Evolutionary conservation across 2,888 invertebrate genomes (phyloP), one percentile per base, ranked within the genome.

Genomic region (Melieria omissa): DNA sequence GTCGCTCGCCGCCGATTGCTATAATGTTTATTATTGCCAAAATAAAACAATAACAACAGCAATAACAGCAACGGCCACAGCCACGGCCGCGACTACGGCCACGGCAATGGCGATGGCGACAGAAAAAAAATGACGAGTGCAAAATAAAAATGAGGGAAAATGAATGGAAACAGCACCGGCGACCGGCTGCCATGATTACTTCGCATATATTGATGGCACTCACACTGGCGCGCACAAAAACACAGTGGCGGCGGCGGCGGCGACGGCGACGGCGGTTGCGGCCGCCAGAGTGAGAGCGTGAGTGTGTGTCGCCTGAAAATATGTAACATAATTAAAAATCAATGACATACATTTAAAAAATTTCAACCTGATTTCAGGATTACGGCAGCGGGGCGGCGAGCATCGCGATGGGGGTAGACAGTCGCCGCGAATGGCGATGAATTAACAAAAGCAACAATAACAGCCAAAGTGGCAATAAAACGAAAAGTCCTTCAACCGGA

Each of bases 271-370:
- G 29, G 29, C 29, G 29, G 29, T 29, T 29, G 29, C 29, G 29
- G 29, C 9, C 52, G 52, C 7, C 52, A 8, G 29, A 29, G 29
- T 29, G 29, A 1, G 29, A 52, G 64, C 14, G 45, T 4, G 60
- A 44, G 47, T 44, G n/a, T 12, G 29, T 55, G 46, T 47, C 14
- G 65, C 71, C 71, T 54, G 71, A 55, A 71, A 65, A 65, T 71
- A 71, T 65, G 64, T 61, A 71, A 71, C 65, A 82, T 83, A 84
- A 84, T 85, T 84, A 82, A 84, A 83, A 83, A 83, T 85, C 84
- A 84, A 84, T 84, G 84, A 79, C 84, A 83, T 73, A 83, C 78
- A 80, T 81, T 81, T 79, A 78, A 82, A 81, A 68, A 46, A 68
- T 52, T 71, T 65, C 65, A 71, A 65, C 71, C 71, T 60, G 60